phyloP scores from a whole-genome alignment of 2,797 vertebrate genomes.

The Todus mexicanus region DNA sequence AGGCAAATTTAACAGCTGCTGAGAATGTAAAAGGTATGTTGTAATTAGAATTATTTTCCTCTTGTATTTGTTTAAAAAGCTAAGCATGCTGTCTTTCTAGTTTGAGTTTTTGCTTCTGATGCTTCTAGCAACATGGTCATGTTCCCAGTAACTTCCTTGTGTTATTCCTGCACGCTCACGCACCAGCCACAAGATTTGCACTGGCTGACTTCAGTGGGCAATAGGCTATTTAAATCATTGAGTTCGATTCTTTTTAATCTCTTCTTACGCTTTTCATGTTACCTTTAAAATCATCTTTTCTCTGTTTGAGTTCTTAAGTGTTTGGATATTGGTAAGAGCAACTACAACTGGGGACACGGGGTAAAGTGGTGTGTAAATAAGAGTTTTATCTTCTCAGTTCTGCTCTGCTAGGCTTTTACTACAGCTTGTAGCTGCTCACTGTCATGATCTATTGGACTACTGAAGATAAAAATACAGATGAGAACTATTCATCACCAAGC shows the following conservation, averaged over 20 bases:
- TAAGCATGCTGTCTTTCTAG: neutral
- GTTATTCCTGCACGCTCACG: fast-evolving
- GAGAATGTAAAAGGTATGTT: neutral
- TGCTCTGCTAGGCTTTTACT: neutral
- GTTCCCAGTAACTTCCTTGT: neutral
- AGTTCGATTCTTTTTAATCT: neutral
- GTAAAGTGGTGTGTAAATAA: neutral
- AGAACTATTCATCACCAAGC: neutral
- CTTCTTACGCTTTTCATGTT: neutral
- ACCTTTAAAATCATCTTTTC: neutral
- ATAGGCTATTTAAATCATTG: neutral
- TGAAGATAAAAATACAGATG: neutral
- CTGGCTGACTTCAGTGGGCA: neutral
- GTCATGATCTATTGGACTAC: neutral
- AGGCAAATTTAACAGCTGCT: neutral
- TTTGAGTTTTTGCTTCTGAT: neutral
- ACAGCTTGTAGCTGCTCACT: neutral
- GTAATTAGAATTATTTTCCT: neutral
- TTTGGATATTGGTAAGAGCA: neutral
- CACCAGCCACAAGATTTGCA: neutral
- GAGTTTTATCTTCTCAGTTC: neutral
- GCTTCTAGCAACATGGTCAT: neutral
- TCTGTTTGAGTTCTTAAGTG: neutral
- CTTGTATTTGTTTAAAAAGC: neutral
- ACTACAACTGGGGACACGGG: fast-evolving